phyloP scores from a whole-genome alignment of 2,888 invertebrate genomes.

The Dilophus febrilis region DNA sequence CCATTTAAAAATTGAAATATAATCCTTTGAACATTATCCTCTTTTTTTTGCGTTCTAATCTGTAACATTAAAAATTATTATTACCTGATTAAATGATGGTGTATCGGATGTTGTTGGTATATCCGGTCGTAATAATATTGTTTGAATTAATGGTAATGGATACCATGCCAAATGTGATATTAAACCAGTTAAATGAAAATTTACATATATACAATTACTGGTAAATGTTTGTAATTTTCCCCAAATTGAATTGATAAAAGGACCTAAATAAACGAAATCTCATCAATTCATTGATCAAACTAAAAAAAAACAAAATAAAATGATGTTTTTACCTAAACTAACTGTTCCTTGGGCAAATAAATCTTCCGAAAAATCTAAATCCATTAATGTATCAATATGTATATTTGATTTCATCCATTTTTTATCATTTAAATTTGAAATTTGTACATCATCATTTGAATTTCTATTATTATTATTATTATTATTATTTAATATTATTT shows the following conservation, averaged over 20 bases:
- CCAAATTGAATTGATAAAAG: conserved; percentile 65
- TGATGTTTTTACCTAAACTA: conserved; percentile 23
- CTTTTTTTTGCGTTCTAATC: neutral
- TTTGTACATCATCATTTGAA: too few species aligned
- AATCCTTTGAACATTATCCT: too few species aligned
- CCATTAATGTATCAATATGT: conserved; percentile 22
- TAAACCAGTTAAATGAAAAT: conserved; percentile 74
- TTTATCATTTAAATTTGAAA: too few species aligned
- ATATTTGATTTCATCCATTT: conserved; percentile 26
- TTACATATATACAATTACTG: conserved; percentile 67
- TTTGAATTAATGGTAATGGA: conserved; percentile 75
- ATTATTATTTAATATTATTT: neutral
- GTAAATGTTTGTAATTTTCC: conserved; percentile 69
- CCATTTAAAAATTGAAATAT: too few species aligned
- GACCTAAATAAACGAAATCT: conserved; percentile 33
- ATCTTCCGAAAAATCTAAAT: conserved; percentile 30
- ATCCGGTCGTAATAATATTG: conserved; percentile 72
- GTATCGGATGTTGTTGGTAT: conserved; percentile 78
- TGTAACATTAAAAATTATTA: neutral
- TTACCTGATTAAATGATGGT: conserved; percentile 77
- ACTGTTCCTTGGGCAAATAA: conserved; percentile 31
- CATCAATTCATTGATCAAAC: neutral
- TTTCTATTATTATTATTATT: conserved; percentile 10
- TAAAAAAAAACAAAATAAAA: conserved; percentile 1
- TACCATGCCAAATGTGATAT: conserved; percentile 73